These are phyloP conservation scores for Solea solea DNA, from an alignment of 2,113 vertebrate species.

Conservation along the genomic window DNA sequence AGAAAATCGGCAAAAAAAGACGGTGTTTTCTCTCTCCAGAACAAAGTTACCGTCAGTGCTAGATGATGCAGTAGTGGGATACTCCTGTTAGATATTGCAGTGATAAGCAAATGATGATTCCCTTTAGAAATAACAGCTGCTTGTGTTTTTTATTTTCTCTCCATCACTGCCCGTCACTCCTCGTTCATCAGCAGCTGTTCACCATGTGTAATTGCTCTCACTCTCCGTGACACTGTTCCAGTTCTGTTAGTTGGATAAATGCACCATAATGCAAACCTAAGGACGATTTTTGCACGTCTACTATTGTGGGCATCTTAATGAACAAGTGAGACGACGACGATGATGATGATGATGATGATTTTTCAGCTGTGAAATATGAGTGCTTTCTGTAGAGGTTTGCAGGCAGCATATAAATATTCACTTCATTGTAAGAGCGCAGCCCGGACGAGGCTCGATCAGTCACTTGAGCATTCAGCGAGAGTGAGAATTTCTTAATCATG, in stretches of 20 bases:
- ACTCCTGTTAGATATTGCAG: slow-evolving; percentile 52
- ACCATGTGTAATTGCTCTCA: slow-evolving; percentile 34
- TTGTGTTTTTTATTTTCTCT: slow-evolving; percentile 54
- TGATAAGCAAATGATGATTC: slow-evolving; percentile 69
- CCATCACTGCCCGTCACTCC: slow-evolving; percentile 63
- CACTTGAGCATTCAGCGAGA: no score
- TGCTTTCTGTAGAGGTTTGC: not conserved
- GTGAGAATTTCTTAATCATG: not conserved
- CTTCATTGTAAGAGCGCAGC: no score
- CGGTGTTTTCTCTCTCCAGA: slow-evolving; percentile 49
- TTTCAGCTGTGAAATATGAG: not conserved
- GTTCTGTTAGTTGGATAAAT: slow-evolving; percentile 20
- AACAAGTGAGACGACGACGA: not conserved
- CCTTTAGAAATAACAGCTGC: slow-evolving; percentile 75
- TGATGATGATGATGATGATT: not conserved
- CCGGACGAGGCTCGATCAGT: no score
- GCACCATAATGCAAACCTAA: not conserved
- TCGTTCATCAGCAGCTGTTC: slow-evolving; percentile 76
- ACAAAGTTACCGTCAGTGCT: slow-evolving; percentile 18
- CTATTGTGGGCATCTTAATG: not conserved
- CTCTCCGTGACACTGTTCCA: not conserved
- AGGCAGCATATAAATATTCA: no score
- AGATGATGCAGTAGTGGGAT: slow-evolving; percentile 17
- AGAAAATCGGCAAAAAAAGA: slow-evolving; percentile 7
- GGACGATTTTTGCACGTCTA: not conserved